phyloP scores from a whole-genome alignment of 2,888 invertebrate genomes.

The Hybos culiciformis region DNA sequence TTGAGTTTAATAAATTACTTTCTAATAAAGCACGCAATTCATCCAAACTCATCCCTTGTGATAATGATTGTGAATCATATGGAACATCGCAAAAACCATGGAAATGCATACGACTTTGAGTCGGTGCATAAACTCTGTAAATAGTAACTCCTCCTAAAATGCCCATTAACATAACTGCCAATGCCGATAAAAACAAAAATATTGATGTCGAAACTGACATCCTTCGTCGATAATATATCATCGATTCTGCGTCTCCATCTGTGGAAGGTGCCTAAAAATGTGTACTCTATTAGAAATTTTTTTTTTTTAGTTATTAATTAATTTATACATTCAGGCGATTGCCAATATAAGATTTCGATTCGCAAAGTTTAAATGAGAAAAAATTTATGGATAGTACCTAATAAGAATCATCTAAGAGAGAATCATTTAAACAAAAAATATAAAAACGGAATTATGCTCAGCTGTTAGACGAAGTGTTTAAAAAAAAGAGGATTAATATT shows the following conservation, averaged over 20 bases:
- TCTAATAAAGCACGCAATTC: conserved; percentile 22
- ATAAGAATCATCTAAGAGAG: too few relatives aligned
- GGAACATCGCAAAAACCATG: conserved; percentile 33
- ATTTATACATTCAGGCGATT: too few relatives aligned
- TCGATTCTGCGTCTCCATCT: conserved; percentile 35
- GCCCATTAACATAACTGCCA: conserved; percentile 57
- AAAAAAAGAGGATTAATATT: too few relatives aligned
- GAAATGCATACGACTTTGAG: conserved; percentile 39
- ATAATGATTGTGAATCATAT: conserved; percentile 22
- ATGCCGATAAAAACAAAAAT: conserved; percentile 52
- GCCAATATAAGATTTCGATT: too few relatives aligned
- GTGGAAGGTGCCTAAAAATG: too few relatives aligned
- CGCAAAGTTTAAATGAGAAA: too few relatives aligned
- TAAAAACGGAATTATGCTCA: too few relatives aligned
- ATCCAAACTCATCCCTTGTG: conserved; percentile 6
- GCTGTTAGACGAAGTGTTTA: too few relatives aligned
- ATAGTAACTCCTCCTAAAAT: conserved; percentile 58
- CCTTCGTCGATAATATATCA: conserved; percentile 34
- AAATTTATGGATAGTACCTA: too few relatives aligned
- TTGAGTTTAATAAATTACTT: conserved; percentile 17
- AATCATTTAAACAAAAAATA: too few relatives aligned
- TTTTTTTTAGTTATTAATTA: too few relatives aligned
- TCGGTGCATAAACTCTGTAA: conserved; percentile 55
- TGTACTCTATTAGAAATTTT: too few relatives aligned
- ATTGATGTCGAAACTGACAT: conserved; percentile 49